Base-by-base conservation (phyloP, 1,140 invertebrate genomes). In the Archegozetes longisetosus region DNA sequence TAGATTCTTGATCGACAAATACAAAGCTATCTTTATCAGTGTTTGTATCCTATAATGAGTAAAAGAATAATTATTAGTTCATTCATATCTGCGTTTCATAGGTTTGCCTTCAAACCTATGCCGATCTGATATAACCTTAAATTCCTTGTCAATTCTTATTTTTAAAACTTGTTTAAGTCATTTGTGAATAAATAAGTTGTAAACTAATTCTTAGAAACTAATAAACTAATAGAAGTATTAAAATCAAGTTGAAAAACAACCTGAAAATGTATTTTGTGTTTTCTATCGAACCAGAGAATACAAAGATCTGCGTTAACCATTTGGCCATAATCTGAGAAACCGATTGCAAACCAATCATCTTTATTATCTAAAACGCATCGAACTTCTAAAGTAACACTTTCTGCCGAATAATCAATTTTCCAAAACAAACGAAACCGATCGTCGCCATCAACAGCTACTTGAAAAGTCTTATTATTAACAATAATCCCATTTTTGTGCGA, bases 321-420 rank as follows among this genome's bases (percentile, higher is more conserved):
- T 46, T 84, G 77, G 3, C 92, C 93, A 64, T 88, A 82, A 68
- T 92, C 82, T 0, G 92, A 96, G 74, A 96, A 96, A 29, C 93
- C 93, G 53, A 94, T 67, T 2, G 86, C 85, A 63, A 93, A 82
- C 86, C 86, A 91, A 48, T 64, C 59, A 23, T 58, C 60, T 32
- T 65, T 66, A 9, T 59, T 48, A 9, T 58, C 23, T 14, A 64
- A 24, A 17, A 62, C 40, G 3, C 64, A 54, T 59, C 62, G 53
- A 0, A 71, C 24, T 51, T 68, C 68, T 32, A 70, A 61, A 13
- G 54, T 57, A 29, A 70, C 61, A 1, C 20, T 52, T 24, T 66
- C 55, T 6, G 61, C 58, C 12, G 64, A 52, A 24, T 70, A 66
- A 52, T 70, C 65, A n/a, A 68, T 52, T 25, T 55, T 62, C 68